Evolutionary conservation across 2,113 vertebrate genomes (phyloP).

Genomic region (Aleadryas rufinucha): DNA sequence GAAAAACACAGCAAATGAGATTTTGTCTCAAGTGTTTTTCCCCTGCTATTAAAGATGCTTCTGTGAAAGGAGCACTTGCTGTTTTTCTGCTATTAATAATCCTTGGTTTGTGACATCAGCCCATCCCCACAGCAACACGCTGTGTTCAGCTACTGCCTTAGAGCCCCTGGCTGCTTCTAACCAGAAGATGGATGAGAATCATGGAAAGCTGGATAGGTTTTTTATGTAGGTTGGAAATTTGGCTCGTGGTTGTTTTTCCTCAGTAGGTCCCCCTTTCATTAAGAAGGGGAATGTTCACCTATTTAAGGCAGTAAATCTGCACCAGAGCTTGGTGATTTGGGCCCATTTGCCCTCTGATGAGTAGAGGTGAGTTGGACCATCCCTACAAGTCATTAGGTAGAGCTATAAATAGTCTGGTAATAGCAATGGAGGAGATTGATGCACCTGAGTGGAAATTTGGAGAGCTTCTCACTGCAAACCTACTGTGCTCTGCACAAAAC

Average conservation of each 20-base stretch:
- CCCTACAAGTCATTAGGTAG: neutral
- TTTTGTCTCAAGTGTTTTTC: constrained; percentile 11
- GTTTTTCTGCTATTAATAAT: constrained; percentile 62
- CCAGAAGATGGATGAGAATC: neutral
- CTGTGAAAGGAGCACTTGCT: constrained; percentile 38
- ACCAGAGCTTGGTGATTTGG: neutral
- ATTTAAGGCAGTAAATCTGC: neutral
- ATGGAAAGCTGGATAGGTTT: neutral
- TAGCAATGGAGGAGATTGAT: neutral
- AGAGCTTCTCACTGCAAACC: neutral
- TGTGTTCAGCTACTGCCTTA: neutral
- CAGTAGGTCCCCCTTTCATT: neutral
- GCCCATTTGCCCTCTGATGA: neutral
- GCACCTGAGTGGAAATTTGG: neutral
- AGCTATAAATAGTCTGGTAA: neutral
- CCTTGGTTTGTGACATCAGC: constrained; percentile 38
- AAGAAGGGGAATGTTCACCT: neutral
- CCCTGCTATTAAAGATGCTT: constrained; percentile 51
- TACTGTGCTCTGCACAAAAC: neutral
- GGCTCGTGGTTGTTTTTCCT: neutral
- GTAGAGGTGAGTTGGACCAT: neutral
- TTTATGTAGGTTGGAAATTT: neutral
- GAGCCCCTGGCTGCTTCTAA: neutral
- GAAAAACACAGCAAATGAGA: constrained; percentile 43
- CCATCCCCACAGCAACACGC: constrained; percentile 36